Conservation (phyloP, 2,113 vertebrate species). For the Motacilla tschutschensis region DNA sequence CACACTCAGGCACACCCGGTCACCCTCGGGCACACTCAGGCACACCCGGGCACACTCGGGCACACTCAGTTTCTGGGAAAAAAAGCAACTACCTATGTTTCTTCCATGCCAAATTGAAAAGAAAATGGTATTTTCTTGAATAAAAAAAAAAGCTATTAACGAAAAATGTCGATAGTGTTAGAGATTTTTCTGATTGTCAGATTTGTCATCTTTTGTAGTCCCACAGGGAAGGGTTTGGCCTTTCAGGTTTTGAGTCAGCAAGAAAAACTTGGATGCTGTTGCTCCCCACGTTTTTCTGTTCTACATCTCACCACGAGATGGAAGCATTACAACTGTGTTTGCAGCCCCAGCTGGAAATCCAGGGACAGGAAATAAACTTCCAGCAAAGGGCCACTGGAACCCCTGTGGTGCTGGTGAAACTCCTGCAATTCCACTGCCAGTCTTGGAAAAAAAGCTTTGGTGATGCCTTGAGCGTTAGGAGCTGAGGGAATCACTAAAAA, state of each 20-base stretch:
- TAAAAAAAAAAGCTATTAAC: background rate
- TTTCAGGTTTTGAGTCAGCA: background rate
- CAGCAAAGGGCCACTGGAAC: background rate
- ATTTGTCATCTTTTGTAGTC: background rate
- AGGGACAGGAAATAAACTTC: background rate
- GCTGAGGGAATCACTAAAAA: background rate
- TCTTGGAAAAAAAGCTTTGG: background rate
- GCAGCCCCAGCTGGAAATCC: background rate
- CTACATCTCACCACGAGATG: conserved; percentile 69
- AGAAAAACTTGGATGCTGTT: background rate
- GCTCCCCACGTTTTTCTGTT: background rate
- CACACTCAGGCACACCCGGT: too few species aligned
- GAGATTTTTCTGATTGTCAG: background rate
- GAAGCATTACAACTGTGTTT: conserved; percentile 63
- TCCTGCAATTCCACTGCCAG: background rate
- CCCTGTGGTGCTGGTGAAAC: background rate
- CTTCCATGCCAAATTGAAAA: background rate
- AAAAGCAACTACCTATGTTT: background rate
- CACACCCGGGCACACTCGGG: too few species aligned
- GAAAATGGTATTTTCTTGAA: background rate
- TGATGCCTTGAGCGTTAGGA: background rate
- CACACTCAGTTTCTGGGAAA: background rate
- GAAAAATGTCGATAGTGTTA: background rate
- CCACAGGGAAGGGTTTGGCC: background rate
- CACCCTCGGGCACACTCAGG: too few species aligned